Evolutionary conservation across 2,113 vertebrate species (phyloP), one percentile per base, ranked within the genome.

Genomic region (Oxyruncus cristatus): DNA sequence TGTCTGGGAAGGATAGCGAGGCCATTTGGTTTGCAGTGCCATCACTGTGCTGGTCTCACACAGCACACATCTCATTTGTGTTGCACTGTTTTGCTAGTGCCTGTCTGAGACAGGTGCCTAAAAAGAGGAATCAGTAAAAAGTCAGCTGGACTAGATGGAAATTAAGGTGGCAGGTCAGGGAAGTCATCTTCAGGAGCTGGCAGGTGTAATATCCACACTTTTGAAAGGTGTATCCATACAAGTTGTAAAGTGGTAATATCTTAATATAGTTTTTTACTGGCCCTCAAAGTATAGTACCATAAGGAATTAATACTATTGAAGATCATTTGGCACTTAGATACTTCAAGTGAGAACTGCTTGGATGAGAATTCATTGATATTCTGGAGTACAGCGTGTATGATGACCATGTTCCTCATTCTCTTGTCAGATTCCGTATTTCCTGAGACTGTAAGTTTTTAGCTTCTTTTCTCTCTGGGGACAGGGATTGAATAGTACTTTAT

Each of bases 361-460:
- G 9, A 17, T 88, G 49, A 30, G 28, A 79, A 73, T 44, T 55
- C 22, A 30, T 8, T 26, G 17, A 49, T 17, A 27, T 46, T 63
- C 35, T 79, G 67, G 19, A 79, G 47, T 16, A 16, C 12, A 49
- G 17, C 5, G 23, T 49, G 46, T 21, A 2, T 14, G 12, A 44
- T 47, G 33, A 35, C 16, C 2, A 0, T 24, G 12, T 80, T 70
- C n/a, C 28, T 52, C 20, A 35, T 18, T 46, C 18, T 59, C 42
- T 0, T 1, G 16, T 63, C 53, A 47, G 26, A 21, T 72, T 72
- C 49, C 3, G 0, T 62, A 7, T 76, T 52, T 91, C 71, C n/a
- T 62, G 74, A 88, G 19, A 20, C 18, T 41, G 2, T 52, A 27
- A 37, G 19, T 71, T 33, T 12, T 19, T 73, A 32, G 12, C 5